phyloP scores from a whole-genome alignment of 2,113 vertebrate genomes.

The Burhinus oedicnemus region DNA sequence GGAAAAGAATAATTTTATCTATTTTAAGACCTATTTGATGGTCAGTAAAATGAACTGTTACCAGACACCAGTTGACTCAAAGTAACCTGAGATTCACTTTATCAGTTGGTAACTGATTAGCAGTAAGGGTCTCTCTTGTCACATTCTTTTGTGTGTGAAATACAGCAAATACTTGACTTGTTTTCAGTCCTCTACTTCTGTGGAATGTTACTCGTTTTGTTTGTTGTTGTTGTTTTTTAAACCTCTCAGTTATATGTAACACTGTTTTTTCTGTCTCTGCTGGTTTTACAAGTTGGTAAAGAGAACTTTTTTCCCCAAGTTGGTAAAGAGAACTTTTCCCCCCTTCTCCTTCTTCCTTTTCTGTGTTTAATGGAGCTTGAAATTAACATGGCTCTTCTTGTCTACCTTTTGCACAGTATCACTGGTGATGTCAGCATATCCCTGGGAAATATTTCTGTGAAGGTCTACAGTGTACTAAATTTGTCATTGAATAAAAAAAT shows the following conservation, averaged over 20 bases:
- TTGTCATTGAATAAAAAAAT: background rate
- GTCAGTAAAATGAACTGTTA: constrained; percentile 8
- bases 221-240: background rate
- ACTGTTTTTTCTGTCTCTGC: background rate
- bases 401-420: background rate
- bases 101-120: constrained; percentile 27
- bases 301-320: background rate
- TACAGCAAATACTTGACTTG: background rate
- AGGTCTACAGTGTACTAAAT: background rate
- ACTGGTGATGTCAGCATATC: constrained; percentile 38
- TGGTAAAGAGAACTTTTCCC: background rate
- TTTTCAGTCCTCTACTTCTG: background rate
- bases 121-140: background rate
- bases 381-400: constrained; percentile 32
- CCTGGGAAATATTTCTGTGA: background rate
- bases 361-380: constrained; percentile 55
- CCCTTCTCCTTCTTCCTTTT: background rate
- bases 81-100: constrained; percentile 48
- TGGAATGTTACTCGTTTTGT: background rate
- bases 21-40: background rate
- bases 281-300: background rate
- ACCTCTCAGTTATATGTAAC: background rate
- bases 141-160: background rate
- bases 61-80: background rate
- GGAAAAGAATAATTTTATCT: background rate